Evolutionary conservation across 2,888 invertebrate species (phyloP), one percentile per base, ranked within the genome.

Genomic region (Adela reaumurella): DNA sequence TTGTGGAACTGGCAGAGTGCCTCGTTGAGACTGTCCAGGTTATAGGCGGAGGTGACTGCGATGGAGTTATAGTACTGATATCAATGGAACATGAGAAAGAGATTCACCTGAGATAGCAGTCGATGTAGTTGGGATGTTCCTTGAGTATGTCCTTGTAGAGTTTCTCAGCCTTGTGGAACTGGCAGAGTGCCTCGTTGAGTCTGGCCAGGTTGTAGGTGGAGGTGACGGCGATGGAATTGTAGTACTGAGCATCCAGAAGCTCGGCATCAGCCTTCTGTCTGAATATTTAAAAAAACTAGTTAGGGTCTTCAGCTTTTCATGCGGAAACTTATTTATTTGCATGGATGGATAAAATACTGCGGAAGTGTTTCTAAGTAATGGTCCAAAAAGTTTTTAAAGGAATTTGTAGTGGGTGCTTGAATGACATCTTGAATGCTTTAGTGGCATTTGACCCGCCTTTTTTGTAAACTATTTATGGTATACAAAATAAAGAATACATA

Each of bases 121-220:
- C 97, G 19, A 97, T 90, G 64, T 99, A 99, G 67, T 97, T 97
- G 1, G 97, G 97, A 86, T 98, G 97, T 59, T 97, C 95, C 63
- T 93, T 90, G 48, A 99, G 80, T 59, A 99, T 97, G 60, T 94
- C 94, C 66, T 98, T 98, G 73, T 99, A 99, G 1, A 97, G 73
- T 70, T 92, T 92, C 69, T 98, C 98, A 1, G 99, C 97, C 59
- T 92, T 89, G 63, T 97, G 96, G 66, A 90, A 95, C 49, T 90
- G 83, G 62, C 95, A 95, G 46, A 94, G 82, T 0, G 95, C 92
- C 78, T 99, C 99, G 61, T 93, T 92, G 2, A 98, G 79, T 11
- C 99, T 80, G 0, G 96, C 98, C 57, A 98, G 76, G 74, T 99
- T 99, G 71, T 98, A 99, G 35, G 92, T 95, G 47, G 96, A 95